phyloP scores from a whole-genome alignment of 2,797 vertebrate species.

The Alcedo atthis region DNA sequence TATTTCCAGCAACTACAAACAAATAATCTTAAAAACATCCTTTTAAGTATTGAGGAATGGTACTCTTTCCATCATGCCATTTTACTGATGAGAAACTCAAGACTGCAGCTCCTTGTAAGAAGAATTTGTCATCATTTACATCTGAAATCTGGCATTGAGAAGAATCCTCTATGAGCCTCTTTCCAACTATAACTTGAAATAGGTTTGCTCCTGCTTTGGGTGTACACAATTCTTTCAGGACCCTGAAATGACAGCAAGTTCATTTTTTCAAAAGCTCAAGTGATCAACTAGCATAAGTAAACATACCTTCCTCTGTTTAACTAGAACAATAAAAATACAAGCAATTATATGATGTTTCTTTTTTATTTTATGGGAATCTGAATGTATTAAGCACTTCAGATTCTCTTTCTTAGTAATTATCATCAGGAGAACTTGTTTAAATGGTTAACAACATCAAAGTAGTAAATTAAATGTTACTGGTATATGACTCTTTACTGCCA shows the following conservation, averaged over 20 bases:
- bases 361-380: not conserved
- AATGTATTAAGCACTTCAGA: not conserved
- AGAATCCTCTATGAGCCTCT: not conserved
- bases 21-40: not conserved
- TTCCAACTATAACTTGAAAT: not conserved
- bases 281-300: not conserved
- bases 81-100: conserved; percentile 1
- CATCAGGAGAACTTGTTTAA: not conserved
- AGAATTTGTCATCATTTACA: not conserved
- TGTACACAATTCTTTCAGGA: not conserved
- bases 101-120: not conserved
- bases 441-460: not conserved
- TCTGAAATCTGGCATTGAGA: not conserved
- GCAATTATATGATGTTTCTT: not conserved
- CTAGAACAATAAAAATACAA: not conserved
- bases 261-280: not conserved
- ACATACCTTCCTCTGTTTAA: not conserved
- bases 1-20: not conserved
- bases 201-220: not conserved
- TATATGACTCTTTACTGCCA: not conserved
- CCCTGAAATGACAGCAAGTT: not conserved
- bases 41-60: not conserved
- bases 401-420: not conserved
- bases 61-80: not conserved
- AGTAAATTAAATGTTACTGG: not conserved